Evolutionary conservation across 2,113 vertebrate species (phyloP).

Genomic region (Hydrolagus affinis): DNA sequence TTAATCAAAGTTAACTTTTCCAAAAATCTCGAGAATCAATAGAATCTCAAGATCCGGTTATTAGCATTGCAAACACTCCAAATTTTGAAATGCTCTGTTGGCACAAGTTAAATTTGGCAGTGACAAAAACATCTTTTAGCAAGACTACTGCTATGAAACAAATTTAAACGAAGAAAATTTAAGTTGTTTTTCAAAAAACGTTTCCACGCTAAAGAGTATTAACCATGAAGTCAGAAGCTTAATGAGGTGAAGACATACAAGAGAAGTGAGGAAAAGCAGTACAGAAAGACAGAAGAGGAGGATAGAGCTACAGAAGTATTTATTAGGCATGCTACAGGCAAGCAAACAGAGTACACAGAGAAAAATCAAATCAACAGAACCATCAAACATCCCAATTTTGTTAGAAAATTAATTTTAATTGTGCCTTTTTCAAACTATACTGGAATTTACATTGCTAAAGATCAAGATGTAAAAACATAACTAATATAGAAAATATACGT

Average conservation of each 20-base stretch:
- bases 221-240: slow-evolving; percentile 68
- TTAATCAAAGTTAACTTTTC: no score
- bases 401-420: slow-evolving; percentile 91
- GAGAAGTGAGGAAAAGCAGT: slow-evolving; percentile 62
- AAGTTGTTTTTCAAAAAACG: slow-evolving; percentile 8
- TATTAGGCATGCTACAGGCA: slow-evolving; percentile 97
- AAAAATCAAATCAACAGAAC: slow-evolving; percentile 73
- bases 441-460: slow-evolving; percentile 80
- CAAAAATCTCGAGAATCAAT: no score
- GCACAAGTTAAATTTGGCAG: neutral
- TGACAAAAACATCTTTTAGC: neutral
- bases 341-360: slow-evolving; percentile 76
- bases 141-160: neutral
- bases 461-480: slow-evolving; percentile 73
- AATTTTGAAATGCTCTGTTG: neutral
- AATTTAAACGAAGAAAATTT: neutral
- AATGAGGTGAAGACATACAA: slow-evolving; percentile 68
- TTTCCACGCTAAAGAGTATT: slow-evolving; percentile 67
- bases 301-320: slow-evolving; percentile 89
- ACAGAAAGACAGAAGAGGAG: slow-evolving; percentile 75
- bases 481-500: slow-evolving; percentile 79
- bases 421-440: slow-evolving; percentile 81
- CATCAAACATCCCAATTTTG: slow-evolving; percentile 74
- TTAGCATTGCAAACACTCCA: neutral
- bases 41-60: neutral